Conservation (phyloP, 1,140 invertebrate species). For the Drosophila pallidifrons region DNA sequence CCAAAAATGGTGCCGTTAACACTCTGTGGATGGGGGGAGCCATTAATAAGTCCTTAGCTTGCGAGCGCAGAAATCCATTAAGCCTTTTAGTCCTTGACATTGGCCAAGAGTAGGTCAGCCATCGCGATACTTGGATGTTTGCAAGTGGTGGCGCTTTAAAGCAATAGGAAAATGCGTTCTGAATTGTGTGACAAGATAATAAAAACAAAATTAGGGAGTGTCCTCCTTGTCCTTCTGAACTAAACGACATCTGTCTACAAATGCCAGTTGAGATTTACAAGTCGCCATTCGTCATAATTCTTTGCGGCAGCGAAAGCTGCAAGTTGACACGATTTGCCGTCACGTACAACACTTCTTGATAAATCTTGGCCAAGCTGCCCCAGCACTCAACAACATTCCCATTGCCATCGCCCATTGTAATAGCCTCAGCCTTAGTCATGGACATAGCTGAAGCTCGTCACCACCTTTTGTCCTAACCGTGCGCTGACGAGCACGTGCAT, state of each 20-base stretch:
- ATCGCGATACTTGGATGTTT: background rate
- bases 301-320: slow-evolving; percentile 31
- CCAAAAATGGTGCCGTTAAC: slow-evolving; percentile 14
- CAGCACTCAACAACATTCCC: slow-evolving; percentile 56
- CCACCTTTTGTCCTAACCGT: slow-evolving; percentile 57
- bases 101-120: slow-evolving; percentile 5
- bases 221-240: background rate
- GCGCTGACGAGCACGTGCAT: slow-evolving; percentile 59
- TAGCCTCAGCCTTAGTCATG: slow-evolving; percentile 45
- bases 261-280: slow-evolving; percentile 66
- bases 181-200: slow-evolving; percentile 56
- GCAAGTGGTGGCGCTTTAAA: slow-evolving; percentile 5
- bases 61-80: slow-evolving; percentile 33
- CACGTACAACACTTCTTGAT: slow-evolving; percentile 73
- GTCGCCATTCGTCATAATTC: slow-evolving; percentile 74
- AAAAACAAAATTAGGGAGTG: slow-evolving; percentile 61
- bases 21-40: background rate
- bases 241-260: slow-evolving; percentile 27
- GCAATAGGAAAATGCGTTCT: slow-evolving; percentile 8
- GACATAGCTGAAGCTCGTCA: slow-evolving; percentile 23
- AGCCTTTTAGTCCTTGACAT: slow-evolving; percentile 15
- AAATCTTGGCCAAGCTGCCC: slow-evolving; percentile 58
- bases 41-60: slow-evolving; percentile 28
- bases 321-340: slow-evolving; percentile 75
- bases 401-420: slow-evolving; percentile 30